phyloP scores from a whole-genome alignment of 1,140 invertebrate genomes.

The Calliopsis andreniformis region DNA sequence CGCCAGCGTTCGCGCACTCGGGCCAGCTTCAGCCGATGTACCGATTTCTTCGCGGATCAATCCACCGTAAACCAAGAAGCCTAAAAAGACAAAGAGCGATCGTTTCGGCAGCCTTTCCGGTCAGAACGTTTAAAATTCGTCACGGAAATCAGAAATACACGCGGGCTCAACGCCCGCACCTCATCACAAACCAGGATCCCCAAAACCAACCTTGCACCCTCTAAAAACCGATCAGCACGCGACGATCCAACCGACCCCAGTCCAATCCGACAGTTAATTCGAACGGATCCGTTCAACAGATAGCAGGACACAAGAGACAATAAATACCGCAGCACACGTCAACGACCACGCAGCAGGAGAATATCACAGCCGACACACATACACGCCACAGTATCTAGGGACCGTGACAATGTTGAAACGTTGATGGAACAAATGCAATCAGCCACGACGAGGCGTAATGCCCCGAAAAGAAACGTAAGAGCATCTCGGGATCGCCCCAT shows the following conservation, averaged over 20 bases:
- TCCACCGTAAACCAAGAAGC: background rate
- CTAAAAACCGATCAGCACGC: constrained; percentile 20
- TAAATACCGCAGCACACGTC: constrained; percentile 21
- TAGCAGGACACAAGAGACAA: constrained; percentile 24
- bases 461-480: constrained; percentile 34
- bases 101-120: constrained; percentile 46
- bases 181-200: background rate
- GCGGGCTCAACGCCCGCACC: background rate
- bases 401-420: constrained; percentile 34
- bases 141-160: constrained; percentile 26
- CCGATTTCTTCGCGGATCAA: constrained; percentile 35
- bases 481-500: constrained; percentile 29
- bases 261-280: constrained; percentile 58
- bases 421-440: constrained; percentile 40
- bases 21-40: constrained; percentile 70
- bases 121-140: constrained; percentile 37
- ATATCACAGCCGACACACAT: constrained; percentile 1
- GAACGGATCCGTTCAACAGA: constrained; percentile 10
- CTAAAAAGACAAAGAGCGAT: constrained; percentile 20
- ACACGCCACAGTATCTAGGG: background rate
- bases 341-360: background rate
- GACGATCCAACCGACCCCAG: constrained; percentile 55
- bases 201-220: constrained; percentile 30
- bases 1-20: constrained; percentile 57
- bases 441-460: constrained; percentile 52